Evolutionary conservation across 2,888 invertebrate genomes (phyloP).

Genomic region (Drosophila macrospina): DNA sequence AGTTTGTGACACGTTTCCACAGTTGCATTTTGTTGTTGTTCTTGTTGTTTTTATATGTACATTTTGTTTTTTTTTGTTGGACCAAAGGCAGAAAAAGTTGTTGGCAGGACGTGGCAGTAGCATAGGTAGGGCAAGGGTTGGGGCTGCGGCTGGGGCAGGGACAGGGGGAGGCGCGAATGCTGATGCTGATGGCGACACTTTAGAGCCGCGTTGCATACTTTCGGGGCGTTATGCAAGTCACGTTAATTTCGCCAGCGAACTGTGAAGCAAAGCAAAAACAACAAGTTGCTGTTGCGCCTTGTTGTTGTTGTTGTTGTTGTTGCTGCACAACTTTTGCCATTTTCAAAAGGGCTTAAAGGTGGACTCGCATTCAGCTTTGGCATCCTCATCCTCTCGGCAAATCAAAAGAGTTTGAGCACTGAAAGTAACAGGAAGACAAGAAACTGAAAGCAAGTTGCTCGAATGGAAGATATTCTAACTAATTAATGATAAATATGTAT

Average conservation of each 20-base stretch:
- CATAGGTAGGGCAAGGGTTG: neutral
- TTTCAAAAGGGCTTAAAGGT: constrained; percentile 73
- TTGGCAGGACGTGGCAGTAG: constrained; percentile 10
- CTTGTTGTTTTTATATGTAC: constrained; percentile 12
- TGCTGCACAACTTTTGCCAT: constrained; percentile 61
- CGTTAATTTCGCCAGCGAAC: constrained; percentile 75
- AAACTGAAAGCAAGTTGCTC: neutral
- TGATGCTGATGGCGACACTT: constrained; percentile 71
- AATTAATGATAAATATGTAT: neutral
- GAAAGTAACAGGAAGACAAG: neutral
- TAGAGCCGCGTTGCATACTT: constrained; percentile 75
- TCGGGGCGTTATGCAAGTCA: constrained; percentile 74
- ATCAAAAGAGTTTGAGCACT: constrained; percentile 10
- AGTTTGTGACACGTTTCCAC: constrained; percentile 78
- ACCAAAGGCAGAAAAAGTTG: constrained; percentile 56
- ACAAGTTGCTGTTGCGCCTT: constrained; percentile 23
- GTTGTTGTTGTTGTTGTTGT: constrained; percentile 16
- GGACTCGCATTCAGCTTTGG: constrained; percentile 39
- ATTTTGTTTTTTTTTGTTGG: constrained; percentile 26
- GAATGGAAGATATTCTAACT: constrained; percentile 1
- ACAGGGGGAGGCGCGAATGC: constrained; percentile 7
- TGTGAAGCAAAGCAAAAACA: constrained; percentile 62
- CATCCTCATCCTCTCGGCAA: constrained; percentile 26
- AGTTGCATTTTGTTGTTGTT: constrained; percentile 68
- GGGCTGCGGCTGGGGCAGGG: neutral